These are phyloP conservation scores for Polydrusus cervinus DNA, from an alignment of 2,888 invertebrate genomes.

Conservation along the genomic window DNA sequence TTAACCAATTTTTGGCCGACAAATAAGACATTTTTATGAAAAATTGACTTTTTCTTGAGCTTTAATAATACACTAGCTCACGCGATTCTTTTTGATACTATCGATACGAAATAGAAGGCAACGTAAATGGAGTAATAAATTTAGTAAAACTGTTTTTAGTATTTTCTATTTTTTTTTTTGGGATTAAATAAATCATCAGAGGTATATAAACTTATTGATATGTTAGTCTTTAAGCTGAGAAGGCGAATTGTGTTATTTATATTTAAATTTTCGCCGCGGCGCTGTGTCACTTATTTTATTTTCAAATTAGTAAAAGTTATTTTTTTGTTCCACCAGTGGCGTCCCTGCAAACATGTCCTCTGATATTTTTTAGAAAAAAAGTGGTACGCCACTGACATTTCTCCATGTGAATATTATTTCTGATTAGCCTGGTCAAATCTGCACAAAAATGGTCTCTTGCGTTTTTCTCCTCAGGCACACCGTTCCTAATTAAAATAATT, in stretches of 20 bases:
- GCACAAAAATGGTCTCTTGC: too few relatives aligned
- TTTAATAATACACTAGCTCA: constrained; percentile 46
- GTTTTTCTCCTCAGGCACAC: too few relatives aligned
- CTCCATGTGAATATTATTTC: too few relatives aligned
- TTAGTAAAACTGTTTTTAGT: constrained; percentile 47
- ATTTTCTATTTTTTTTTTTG: constrained; percentile 25
- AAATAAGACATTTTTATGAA: constrained; percentile 52
- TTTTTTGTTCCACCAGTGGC: too few relatives aligned
- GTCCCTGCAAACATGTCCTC: too few relatives aligned
- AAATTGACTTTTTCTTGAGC: constrained; percentile 49
- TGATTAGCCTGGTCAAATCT: too few relatives aligned
- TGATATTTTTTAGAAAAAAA: too few relatives aligned
- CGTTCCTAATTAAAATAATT: too few relatives aligned
- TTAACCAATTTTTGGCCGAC: constrained; percentile 45
- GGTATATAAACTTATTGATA: constrained; percentile 32
- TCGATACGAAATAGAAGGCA: constrained; percentile 49
- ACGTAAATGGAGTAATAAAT: constrained; percentile 45
- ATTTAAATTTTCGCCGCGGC: background rate
- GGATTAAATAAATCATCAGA: constrained; percentile 29
- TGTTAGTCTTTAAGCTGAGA: constrained; percentile 4
- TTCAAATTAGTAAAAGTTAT: too few relatives aligned
- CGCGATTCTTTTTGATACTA: constrained; percentile 48
- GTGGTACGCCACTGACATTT: too few relatives aligned
- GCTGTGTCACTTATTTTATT: too few relatives aligned
- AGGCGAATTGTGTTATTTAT: too few relatives aligned